phyloP scores from a whole-genome alignment of 1,140 invertebrate genomes.

The Archivesica marissinica region DNA sequence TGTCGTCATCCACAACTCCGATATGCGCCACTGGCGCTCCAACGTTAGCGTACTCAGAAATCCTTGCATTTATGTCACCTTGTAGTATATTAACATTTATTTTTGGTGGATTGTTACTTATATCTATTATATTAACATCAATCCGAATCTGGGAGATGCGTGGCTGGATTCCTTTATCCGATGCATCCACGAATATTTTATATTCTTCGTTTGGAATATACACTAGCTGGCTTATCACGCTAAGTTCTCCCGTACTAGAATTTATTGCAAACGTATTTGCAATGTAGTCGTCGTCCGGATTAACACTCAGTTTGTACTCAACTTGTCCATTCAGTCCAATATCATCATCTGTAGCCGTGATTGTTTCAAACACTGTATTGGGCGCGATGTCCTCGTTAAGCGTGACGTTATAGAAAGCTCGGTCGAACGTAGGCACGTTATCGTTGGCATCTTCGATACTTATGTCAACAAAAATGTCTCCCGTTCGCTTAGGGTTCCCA shows the following conservation, averaged over 20 bases:
- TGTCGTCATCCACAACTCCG: conserved; percentile 75
- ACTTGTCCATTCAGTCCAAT: conserved; percentile 75
- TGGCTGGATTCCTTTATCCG: conserved; percentile 65
- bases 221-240: conserved; percentile 61
- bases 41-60: conserved; percentile 75
- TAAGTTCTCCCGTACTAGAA: conserved; percentile 22
- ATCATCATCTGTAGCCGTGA: conserved; percentile 77
- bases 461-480: conserved; percentile 72
- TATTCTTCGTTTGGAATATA: conserved; percentile 65
- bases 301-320: conserved; percentile 70
- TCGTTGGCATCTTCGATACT: conserved; percentile 93
- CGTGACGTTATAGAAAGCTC: conserved; percentile 84
- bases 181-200: conserved; percentile 69
- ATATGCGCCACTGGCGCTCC: conserved; percentile 78
- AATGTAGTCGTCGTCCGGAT: conserved; percentile 21
- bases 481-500: conserved; percentile 90
- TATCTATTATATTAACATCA: conserved; percentile 76
- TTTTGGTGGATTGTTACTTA: conserved; percentile 79
- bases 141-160: conserved; percentile 69
- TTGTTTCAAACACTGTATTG: conserved; percentile 67
- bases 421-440: conserved; percentile 91
- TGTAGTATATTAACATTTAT: conserved; percentile 74
- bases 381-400: conserved; percentile 88
- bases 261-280: conserved; percentile 54
- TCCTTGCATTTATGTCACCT: conserved; percentile 63